Evolutionary conservation across 2,888 invertebrate genomes (phyloP), one percentile per base, ranked within the genome.

Genomic region (Melinaea menophilus): DNA sequence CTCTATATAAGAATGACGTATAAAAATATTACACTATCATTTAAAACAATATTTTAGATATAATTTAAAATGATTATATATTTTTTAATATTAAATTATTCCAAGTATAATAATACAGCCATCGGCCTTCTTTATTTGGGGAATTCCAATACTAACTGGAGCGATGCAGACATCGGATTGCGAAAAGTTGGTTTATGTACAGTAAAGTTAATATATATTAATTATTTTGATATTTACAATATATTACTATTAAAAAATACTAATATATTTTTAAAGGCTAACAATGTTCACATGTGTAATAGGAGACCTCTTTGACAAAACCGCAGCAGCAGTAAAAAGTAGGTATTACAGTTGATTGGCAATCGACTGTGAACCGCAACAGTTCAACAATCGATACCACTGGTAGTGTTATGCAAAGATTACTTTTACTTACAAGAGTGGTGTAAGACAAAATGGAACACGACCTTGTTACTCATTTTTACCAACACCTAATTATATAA

Each of bases 341-440:
- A 41, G 41, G 31, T 51, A 51, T 51, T 51, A 31, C 31, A 31
- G 9, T 31, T 51, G 51, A 51, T 51, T 51, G 31, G 51, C 51
- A 51, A 51, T 31, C 51, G 51, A 31, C 51, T 51, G 22, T 51
- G 51, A 51, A 51, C 51, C 31, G 51, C 51, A 51, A 51, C 51
- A 51, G 51, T 51, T 51, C 51, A 51, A 51, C 51, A 51, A 51
- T 51, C 51, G 51, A 31, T 51, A 51, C 51, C 31, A 9, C 46
- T 37, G 31, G 31, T 13, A 31, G 22, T 61, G 41, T 67, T 67
- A 61, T 58, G 60, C 60, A 67, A 66, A 58, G 55, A n/a, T 58
- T 54, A 64, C 67, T 64, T 67, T 67, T 67, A 67, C 63, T 64
- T 45, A n/a, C 7, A 22, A 47, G 33, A 41, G 35, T 41, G 59